phyloP scores from a whole-genome alignment of 2,888 invertebrate genomes.

The Pristionchus arcanus region DNA sequence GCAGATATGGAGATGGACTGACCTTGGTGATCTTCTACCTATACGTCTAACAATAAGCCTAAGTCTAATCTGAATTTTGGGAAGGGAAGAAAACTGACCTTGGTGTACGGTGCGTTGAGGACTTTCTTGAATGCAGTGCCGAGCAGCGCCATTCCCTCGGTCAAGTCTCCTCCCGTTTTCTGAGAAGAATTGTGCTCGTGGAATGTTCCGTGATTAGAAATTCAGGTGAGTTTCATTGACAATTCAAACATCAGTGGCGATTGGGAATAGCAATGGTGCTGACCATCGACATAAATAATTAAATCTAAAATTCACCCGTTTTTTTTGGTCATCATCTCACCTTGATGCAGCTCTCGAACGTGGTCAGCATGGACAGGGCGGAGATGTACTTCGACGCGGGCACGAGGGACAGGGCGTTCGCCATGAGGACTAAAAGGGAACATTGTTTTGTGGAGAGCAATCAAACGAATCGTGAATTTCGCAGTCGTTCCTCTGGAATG shows the following conservation, averaged over 20 bases:
- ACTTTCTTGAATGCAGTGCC: slow-evolving; percentile 15
- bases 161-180: neutral
- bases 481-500: too few relatives aligned
- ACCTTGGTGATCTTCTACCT: neutral
- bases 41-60: neutral
- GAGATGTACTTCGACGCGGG: neutral
- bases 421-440: neutral
- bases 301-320: too few relatives aligned
- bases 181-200: neutral
- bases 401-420: neutral
- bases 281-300: too few relatives aligned
- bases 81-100: neutral
- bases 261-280: neutral
- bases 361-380: slow-evolving; percentile 4
- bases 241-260: neutral
- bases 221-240: neutral
- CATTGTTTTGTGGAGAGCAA: too few relatives aligned
- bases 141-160: neutral
- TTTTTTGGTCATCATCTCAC: neutral
- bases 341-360: slow-evolving; percentile 3
- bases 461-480: too few relatives aligned
- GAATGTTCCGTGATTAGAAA: too few relatives aligned
- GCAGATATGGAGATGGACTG: neutral
- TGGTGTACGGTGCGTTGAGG: slow-evolving; percentile 24
- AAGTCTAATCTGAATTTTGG: neutral